Conservation (phyloP, 2,113 vertebrate genomes). For the Triplophysa tibetana region DNA sequence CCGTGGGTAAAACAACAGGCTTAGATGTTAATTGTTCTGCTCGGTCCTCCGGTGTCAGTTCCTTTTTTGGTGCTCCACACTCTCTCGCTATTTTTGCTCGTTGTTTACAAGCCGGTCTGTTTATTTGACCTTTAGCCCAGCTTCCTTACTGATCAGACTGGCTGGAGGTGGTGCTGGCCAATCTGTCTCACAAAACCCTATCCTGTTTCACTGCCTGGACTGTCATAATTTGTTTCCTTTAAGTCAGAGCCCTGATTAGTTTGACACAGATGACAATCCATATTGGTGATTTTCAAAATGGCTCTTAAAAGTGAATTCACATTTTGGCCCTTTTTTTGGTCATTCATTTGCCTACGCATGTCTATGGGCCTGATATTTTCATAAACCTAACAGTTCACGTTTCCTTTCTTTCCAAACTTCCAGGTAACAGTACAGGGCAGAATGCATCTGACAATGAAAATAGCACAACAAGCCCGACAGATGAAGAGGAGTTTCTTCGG, state of each 20-base stretch:
- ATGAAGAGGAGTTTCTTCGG: slow-evolving; percentile 60
- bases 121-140: slow-evolving; percentile 58
- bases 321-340: too few species aligned
- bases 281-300: too few species aligned
- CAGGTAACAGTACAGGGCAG: slow-evolving; percentile 64
- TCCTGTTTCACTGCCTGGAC: slow-evolving; percentile 1
- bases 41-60: not conserved
- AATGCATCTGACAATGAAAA: slow-evolving; percentile 55
- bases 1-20: not conserved
- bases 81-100: slow-evolving; percentile 52
- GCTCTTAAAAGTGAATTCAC: too few species aligned
- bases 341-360: too few species aligned
- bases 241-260: not conserved
- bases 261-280: not conserved
- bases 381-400: not conserved
- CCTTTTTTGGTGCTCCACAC: not conserved
- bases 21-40: not conserved
- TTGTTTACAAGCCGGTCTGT: slow-evolving; percentile 60
- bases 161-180: not conserved
- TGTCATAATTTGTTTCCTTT: slow-evolving; percentile 13
- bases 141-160: slow-evolving; percentile 46
- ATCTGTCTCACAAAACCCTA: not conserved
- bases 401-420: not conserved
- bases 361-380: not conserved
- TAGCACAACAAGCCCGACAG: not conserved